Percentiles rank a stretch among this genome's conserved stretches.
Evolutionary conservation across 2,797 vertebrate genomes (phyloP).

Genomic region (Rhabdophis nuchalis): DNA sequence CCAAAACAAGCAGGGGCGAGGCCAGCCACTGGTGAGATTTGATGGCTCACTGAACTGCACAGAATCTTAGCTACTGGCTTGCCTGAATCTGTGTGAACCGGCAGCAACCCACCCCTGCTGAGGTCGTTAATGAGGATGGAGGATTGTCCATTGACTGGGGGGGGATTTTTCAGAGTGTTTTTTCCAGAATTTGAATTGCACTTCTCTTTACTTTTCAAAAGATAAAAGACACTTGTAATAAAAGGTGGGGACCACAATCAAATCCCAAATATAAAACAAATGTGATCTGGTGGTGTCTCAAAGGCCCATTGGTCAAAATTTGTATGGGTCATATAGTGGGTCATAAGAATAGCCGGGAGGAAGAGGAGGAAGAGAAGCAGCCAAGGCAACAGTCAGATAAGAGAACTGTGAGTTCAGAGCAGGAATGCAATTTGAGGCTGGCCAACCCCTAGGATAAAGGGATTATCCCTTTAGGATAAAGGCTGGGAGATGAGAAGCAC

Average conservation of each 20-base stretch:
- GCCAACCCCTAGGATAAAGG: neutral
- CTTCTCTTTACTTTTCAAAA: neutral
- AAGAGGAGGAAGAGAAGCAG: neutral
- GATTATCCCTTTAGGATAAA: neutral
- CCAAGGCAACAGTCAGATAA: neutral
- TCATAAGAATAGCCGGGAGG: neutral
- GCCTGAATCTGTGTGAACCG: too few species aligned
- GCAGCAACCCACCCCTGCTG: neutral
- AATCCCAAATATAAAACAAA: neutral
- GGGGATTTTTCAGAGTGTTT: neutral
- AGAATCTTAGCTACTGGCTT: too few species aligned
- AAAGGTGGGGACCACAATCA: neutral
- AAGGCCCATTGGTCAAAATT: neutral
- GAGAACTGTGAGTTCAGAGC: neutral
- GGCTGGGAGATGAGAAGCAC: neutral
- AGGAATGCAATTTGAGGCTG: neutral
- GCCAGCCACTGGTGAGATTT: too few species aligned
- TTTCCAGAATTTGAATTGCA: neutral
- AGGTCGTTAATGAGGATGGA: constrained; percentile 4
- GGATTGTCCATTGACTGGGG: neutral
- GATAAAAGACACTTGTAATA: neutral
- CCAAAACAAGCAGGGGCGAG: too few species aligned
- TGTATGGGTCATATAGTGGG: neutral
- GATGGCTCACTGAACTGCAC: too few species aligned
- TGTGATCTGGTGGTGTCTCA: neutral